Base-by-base conservation (phyloP, 2,888 invertebrate species). In the Plusia festucae region DNA sequence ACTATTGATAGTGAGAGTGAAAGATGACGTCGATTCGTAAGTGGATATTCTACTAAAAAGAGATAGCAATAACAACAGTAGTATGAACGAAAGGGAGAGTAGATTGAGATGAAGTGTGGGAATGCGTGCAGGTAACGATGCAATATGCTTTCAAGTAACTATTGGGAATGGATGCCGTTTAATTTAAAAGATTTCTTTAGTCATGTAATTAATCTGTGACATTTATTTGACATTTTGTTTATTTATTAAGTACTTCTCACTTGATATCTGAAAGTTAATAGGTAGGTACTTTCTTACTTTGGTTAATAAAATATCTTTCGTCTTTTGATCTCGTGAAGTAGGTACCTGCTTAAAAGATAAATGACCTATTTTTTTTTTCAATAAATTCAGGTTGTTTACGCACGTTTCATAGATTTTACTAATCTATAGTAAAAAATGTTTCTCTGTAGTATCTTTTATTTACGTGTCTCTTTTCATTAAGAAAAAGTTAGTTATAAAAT, bases 1-100 rank as follows among this genome's bases (percentile, higher is more conserved):
- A 30, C 54, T 70, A 88, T 86, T 76, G 93, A 94, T 90, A 94
- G 94, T 93, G 93, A 94, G 94, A 94, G 94, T 94, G 91, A 93
- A 93, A 90, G 90, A 92, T 94, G 93, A 94, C 93, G 93, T 93
- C 84, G 88, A 86, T 55, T 68, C 62, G 79, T 80, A 80, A 88
- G 89, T 88, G 84, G 86, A 87, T 88, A 85, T 82, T 85, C 78
- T 82, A 65, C 78, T 73, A 60, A 82, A 86, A 74, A 70, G 83
- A 82, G 80, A 78, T 27, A 65, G 60, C 51, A 27, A 79, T 60
- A 77, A 44, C 57, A 66, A 72, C 49, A 53, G 20, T 52, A n/a
- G 32, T 61, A 66, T 20, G 85, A 75, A 57, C 65, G 85, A 90
- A 80, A 84, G 82, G 70, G 88, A 89, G 15, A 63, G 63, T 67